Evolutionary conservation across 2,888 invertebrate genomes (phyloP), one percentile per base, ranked within the genome.

Genomic region (Chloroclystis v-ata): DNA sequence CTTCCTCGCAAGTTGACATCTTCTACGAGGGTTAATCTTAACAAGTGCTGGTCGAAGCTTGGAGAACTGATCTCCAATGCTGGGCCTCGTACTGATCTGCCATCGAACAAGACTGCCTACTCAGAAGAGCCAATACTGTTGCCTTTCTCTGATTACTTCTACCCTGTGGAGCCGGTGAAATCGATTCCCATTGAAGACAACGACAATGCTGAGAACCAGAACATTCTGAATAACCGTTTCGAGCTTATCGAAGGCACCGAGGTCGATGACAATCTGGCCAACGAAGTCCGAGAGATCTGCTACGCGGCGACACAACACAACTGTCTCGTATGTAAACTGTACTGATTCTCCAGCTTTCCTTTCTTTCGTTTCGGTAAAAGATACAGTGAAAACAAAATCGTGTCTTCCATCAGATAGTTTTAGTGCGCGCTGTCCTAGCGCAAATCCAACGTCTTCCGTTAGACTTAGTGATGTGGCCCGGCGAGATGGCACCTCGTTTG

Each of bases 31-130:
- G 89, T 92, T 69, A 91, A 92, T 72, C 82, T 92, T 56, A 92
- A 92, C 77, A 86, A 89, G 72, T 90, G 90, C 73, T 92, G 91
- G 91, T 86, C 89, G 56, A 89, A 89, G 69, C 89, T 92, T 56
- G 91, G 91, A 61, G 88, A 88, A 52, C 73, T 90, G 57, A 85
- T 90, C 69, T 83, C 89, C 60, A 82, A 88, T 58, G 65, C 82
- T 25, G 71, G 78, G 48, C 78, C 84, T 1, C 79, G 78, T 65
- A 60, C 80, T 71, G 79, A 84, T 76, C 82, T 86, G 71, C 83
- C 83, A 78, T 82, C 81, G 67, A 75, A 80, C 61, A 84, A 84
- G 79, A 82, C 83, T 81, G 82, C 73, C 56, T 78, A 80, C 61
- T 63, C 75, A 55, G 84, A 83, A 59, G 84, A 84, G 67, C 84